These are phyloP conservation scores for Esperia sulphurella DNA, from an alignment of 2,888 invertebrate species.

Conservation along the genomic window DNA sequence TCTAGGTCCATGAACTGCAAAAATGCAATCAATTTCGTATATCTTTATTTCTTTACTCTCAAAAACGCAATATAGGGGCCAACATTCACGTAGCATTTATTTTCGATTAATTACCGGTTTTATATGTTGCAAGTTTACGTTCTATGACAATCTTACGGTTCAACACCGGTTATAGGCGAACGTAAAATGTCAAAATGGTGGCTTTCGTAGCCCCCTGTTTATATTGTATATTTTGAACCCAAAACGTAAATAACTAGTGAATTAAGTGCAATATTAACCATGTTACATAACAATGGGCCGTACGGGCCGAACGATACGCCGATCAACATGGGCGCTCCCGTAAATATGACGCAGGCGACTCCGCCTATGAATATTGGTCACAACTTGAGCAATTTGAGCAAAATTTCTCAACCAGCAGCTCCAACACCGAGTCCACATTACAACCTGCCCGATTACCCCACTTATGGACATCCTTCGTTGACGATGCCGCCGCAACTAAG, in stretches of 20 bases:
- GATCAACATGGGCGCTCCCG: conserved; percentile 45
- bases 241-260: conserved; percentile 12
- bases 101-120: no score
- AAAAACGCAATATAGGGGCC: background rate
- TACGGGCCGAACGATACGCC: conserved; percentile 57
- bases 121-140: background rate
- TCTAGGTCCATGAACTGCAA: no score
- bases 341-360: conserved; percentile 45
- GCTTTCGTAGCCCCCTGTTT: conserved; percentile 49
- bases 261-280: conserved; percentile 26
- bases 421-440: conserved; percentile 36
- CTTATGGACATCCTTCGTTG: conserved; percentile 36
- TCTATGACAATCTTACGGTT: background rate
- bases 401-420: conserved; percentile 41
- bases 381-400: conserved; percentile 50
- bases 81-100: no score
- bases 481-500: conserved; percentile 39
- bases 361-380: conserved; percentile 41
- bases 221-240: conserved; percentile 33
- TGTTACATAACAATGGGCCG: conserved; percentile 64
- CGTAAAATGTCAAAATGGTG: conserved; percentile 55
- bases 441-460: conserved; percentile 40
- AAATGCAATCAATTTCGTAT: no score
- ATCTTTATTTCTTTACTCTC: no score
- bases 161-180: conserved; percentile 15